Base-by-base conservation (phyloP, 2,888 invertebrate species). In the Chrysina gloriosa region DNA sequence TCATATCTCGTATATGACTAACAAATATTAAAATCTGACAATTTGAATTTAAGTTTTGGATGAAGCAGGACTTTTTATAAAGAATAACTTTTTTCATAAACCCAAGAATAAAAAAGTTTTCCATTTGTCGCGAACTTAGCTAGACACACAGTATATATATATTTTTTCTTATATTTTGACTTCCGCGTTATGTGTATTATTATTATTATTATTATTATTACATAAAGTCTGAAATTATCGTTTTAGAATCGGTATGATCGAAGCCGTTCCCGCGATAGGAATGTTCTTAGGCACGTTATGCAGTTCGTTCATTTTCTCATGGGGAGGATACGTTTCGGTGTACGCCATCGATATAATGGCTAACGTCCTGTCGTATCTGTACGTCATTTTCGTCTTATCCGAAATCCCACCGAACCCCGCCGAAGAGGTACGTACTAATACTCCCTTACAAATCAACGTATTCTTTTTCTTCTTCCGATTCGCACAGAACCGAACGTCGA, bases 241-340 rank as follows among this genome's bases (percentile, higher is more conserved):
- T 83, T 84, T 47, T 79, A 90, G 91, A 80, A 88, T 90, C 87
- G 88, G 87, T 1, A 74, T 89, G 34, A 79, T 91, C 70, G 89
- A 91, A 77, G 87, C 86, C 0, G 80, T 86, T 0, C 81, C 90
- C 19, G 86, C 86, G 54, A 76, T 86, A 0, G 92, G 92, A n/a
- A 83, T 88, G 69, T 84, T 92, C 67, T 66, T 86, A 19, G 92
- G 92, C 7, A 84, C 86, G 6, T 77, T 90, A 19, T 75, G 82
- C 0, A 90, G 91, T 72, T 86, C 91, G 1, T 85, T 87, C 68
- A 75, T 90, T 1, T 85, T 90, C 63, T 83, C 84, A 31, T 77
- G 80, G 1, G 84, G 84, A 16, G 89, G 89, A 6, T 88, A 87
- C 76, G 80, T 85, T 0, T 83, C 84, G 52, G 82, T 89, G 16